These are phyloP conservation scores for Pristis pectinata DNA, from an alignment of 2,797 vertebrate genomes.

Conservation along the genomic window DNA sequence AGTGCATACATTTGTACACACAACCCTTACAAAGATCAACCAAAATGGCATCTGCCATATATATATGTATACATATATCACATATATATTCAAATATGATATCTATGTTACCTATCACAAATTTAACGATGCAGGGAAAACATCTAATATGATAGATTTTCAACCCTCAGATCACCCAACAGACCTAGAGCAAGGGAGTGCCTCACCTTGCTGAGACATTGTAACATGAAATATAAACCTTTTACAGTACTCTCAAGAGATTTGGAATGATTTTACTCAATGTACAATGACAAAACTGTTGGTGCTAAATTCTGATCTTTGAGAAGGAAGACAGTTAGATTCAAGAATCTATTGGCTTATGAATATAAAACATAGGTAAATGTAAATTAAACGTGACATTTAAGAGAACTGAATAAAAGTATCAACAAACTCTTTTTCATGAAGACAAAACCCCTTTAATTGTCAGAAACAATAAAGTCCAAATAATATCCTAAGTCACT, in stretches of 20 bases:
- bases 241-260: neutral
- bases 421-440: neutral
- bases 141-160: neutral
- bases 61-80: no score
- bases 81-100: no score
- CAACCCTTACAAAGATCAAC: no score
- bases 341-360: neutral
- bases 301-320: neutral
- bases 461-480: neutral
- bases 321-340: neutral
- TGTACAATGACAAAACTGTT: neutral
- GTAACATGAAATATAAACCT: neutral
- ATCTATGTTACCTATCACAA: neutral
- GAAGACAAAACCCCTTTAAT: neutral
- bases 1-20: no score
- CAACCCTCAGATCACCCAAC: neutral
- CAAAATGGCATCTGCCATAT: no score
- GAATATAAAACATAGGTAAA: neutral
- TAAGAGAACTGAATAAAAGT: neutral
- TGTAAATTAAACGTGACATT: neutral
- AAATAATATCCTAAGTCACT: neutral
- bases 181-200: neutral
- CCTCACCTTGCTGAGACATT: neutral
- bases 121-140: neutral
- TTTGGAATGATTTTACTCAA: neutral